phyloP scores from a whole-genome alignment of 2,113 vertebrate species.

The Otis tarda region DNA sequence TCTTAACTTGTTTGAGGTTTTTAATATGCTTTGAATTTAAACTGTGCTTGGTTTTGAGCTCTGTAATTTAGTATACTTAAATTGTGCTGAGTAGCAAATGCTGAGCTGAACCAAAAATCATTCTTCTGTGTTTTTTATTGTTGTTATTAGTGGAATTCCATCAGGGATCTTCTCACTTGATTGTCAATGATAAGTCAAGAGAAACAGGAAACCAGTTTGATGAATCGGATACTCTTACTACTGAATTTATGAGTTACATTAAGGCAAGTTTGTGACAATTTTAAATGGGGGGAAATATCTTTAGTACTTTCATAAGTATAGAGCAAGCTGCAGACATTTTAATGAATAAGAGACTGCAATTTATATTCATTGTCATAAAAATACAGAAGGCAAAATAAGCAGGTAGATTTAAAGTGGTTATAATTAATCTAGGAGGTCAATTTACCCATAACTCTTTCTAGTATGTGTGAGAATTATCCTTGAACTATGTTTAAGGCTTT shows the following conservation, averaged over 20 bases:
- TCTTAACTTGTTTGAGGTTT: neutral
- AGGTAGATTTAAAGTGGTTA: neutral
- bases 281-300: neutral
- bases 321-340: neutral
- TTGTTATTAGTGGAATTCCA: slow-evolving; percentile 72
- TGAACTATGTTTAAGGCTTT: neutral
- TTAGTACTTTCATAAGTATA: neutral
- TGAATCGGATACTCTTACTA: slow-evolving; percentile 74
- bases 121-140: neutral
- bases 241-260: slow-evolving; percentile 84
- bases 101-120: neutral
- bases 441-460: neutral
- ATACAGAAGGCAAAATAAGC: neutral
- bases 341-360: neutral
- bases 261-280: slow-evolving; percentile 78
- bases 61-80: neutral
- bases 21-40: neutral
- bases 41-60: neutral
- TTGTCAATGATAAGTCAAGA: slow-evolving; percentile 72
- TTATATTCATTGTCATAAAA: neutral
- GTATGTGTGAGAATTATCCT: neutral
- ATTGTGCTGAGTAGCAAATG: neutral
- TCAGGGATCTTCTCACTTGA: slow-evolving; percentile 72
- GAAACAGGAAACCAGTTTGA: slow-evolving; percentile 76
- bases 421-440: neutral